These are phyloP conservation scores for Spea bombifrons DNA, from an alignment of 2,113 vertebrate species.

Conservation along the genomic window DNA sequence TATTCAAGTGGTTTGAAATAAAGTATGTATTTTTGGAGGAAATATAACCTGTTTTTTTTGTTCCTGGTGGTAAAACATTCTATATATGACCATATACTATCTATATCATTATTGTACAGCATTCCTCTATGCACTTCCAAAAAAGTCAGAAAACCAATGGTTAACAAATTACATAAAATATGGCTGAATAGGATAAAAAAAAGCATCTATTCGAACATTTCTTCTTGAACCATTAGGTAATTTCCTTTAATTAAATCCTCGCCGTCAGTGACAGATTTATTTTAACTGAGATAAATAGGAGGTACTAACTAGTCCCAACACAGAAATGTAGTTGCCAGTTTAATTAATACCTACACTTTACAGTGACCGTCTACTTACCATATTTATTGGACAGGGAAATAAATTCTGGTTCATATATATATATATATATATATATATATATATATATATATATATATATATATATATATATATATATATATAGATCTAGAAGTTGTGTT, in stretches of 20 bases:
- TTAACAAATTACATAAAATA: too few species aligned
- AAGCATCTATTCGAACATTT: conserved; percentile 4
- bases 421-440: conserved; percentile 1
- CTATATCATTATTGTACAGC: too few species aligned
- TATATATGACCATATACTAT: too few species aligned
- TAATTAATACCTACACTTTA: conserved; percentile 27
- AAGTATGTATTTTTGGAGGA: too few species aligned
- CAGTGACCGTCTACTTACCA: conserved; percentile 13
- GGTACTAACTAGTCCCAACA: conserved; percentile 36
- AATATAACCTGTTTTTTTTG: too few species aligned
- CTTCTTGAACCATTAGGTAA: conserved; percentile 29
- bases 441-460: conserved; percentile 12
- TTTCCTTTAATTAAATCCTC: conserved; percentile 44
- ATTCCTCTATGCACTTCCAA: too few species aligned
- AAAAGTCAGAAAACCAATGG: too few species aligned
- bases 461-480: not conserved
- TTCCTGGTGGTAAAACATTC: too few species aligned
- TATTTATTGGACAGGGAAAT: conserved; percentile 31
- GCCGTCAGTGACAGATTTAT: conserved; percentile 31
- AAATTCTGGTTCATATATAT: conserved; percentile 4
- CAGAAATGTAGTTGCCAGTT: conserved; percentile 36
- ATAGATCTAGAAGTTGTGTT: conserved; percentile 19
- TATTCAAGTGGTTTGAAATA: too few species aligned
- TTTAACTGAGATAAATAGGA: conserved; percentile 21
- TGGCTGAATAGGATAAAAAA: not conserved